A percentile compares a stretch with the other conserved stretches of the same genome.
phyloP scores from a whole-genome alignment of 2,113 vertebrate genomes.

The Peucedramus taeniatus region DNA sequence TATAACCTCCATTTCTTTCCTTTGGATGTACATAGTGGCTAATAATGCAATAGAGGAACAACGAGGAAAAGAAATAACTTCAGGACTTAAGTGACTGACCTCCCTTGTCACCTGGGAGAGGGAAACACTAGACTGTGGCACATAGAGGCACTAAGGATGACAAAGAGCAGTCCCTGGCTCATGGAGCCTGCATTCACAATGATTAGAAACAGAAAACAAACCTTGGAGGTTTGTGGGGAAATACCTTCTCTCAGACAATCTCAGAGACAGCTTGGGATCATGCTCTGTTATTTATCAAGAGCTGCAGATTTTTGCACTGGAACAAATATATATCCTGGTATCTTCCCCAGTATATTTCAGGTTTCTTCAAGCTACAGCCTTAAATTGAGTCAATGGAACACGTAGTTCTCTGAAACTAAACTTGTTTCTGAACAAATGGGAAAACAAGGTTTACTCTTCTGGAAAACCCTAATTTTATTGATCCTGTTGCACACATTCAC shows the following conservation, averaged over 20 bases:
- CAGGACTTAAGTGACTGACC: neutral
- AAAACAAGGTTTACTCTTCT: neutral
- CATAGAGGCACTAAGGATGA: neutral
- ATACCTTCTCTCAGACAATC: conserved; percentile 1
- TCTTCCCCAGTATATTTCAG: neutral
- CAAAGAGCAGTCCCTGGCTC: conserved; percentile 33
- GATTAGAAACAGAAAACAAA: conserved; percentile 54
- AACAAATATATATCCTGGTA: neutral
- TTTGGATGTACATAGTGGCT: neutral
- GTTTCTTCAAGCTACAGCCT: neutral
- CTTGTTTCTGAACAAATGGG: neutral
- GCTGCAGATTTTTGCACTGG: neutral
- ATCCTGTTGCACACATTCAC: neutral
- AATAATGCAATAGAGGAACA: neutral
- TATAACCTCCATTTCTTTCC: neutral
- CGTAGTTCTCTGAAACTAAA: neutral
- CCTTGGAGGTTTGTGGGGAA: conserved; percentile 6
- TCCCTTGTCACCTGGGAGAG: neutral
- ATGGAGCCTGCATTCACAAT: neutral
- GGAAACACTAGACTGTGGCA: neutral
- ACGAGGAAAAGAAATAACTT: neutral
- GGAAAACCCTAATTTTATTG: neutral
- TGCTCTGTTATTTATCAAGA: conserved; percentile 42
- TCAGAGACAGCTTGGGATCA: neutral
- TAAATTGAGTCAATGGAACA: neutral